Conservation (phyloP, 2,113 vertebrate genomes). For the Ursus arctos region DNA sequence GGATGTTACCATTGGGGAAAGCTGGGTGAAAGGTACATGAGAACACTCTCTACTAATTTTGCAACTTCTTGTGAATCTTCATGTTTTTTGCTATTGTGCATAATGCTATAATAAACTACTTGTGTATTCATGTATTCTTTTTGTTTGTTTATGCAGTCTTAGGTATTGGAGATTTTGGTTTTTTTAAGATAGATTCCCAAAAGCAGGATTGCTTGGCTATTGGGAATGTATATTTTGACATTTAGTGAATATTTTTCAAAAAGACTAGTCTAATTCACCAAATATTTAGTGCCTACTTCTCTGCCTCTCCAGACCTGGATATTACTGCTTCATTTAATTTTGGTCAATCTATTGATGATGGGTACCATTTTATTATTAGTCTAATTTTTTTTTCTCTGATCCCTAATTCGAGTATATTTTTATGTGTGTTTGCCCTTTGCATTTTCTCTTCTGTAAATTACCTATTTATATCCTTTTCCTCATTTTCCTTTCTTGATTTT, state of each 20-base stretch:
- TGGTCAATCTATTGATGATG: not conserved
- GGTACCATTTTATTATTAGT: not conserved
- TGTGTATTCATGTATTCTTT: not conserved
- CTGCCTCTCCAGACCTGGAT: not conserved
- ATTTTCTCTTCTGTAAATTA: conserved; percentile 21
- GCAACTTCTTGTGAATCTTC: not conserved
- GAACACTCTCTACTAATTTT: not conserved
- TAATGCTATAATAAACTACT: not conserved
- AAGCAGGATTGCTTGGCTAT: not conserved
- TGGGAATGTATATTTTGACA: not conserved
- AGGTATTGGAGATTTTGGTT: not conserved
- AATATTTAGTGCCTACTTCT: not conserved
- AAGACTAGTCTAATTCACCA: not conserved
- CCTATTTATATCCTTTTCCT: not conserved
- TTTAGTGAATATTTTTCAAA: conserved; percentile 5
- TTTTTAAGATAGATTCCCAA: not conserved
- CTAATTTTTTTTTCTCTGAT: not conserved
- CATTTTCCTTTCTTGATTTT: conserved; percentile 25
- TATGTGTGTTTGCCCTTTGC: not conserved
- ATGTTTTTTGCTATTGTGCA: not conserved
- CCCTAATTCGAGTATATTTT: conserved; percentile 5
- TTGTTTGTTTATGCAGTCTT: not conserved
- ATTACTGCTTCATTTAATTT: not conserved
- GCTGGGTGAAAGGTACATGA: not conserved
- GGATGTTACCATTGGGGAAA: not conserved